Conservation (phyloP, 2,113 vertebrate species). For the Camelus dromedarius region DNA sequence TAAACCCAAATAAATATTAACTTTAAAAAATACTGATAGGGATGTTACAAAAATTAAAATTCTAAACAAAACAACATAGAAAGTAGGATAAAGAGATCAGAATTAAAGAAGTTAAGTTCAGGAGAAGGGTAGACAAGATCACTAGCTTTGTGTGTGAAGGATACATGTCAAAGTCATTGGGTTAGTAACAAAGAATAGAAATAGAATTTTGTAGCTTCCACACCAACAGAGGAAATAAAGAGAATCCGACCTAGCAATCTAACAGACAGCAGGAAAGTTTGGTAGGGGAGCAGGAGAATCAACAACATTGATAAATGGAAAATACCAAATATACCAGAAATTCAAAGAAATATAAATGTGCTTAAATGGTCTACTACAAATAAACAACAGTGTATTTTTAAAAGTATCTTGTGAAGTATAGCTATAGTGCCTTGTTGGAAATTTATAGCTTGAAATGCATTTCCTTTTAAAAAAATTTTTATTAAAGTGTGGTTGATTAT, state of each 20-base stretch:
- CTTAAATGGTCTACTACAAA: neutral
- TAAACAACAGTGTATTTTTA: neutral
- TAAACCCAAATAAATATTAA: neutral
- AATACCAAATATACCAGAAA: neutral
- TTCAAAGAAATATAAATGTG: neutral
- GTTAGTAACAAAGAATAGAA: neutral
- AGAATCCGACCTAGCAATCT: neutral
- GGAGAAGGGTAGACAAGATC: neutral
- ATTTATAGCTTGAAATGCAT: neutral
- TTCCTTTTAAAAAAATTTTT: neutral
- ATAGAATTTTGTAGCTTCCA: neutral
- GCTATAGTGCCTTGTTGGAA: neutral
- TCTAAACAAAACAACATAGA: neutral
- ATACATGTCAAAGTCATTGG: neutral
- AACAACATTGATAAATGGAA: neutral
- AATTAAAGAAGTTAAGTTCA: neutral
- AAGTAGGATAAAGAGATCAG: neutral
- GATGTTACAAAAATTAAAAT: neutral
- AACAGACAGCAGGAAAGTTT: neutral
- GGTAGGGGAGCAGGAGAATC: neutral
- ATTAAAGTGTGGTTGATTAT: too few species aligned
- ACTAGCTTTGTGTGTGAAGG: neutral
- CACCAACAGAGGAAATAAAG: neutral
- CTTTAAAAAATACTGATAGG: neutral
- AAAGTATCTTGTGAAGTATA: too few species aligned